These are phyloP conservation scores for Lineus longissimus DNA, from an alignment of 1,140 invertebrate species.

Conservation along the genomic window DNA sequence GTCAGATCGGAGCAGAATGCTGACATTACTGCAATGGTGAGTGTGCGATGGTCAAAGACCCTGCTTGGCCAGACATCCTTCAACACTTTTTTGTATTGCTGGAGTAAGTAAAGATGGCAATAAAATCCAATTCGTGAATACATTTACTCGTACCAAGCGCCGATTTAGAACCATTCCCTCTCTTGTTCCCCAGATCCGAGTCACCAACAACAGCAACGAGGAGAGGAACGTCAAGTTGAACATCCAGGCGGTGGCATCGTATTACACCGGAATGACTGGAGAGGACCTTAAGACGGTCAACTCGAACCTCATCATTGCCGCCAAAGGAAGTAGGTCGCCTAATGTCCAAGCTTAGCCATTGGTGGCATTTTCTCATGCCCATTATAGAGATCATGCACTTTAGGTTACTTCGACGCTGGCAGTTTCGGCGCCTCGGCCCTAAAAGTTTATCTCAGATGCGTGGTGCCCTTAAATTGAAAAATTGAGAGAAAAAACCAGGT, in stretches of 20 bases:
- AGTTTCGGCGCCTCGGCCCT: too few relatives aligned
- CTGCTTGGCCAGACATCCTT: too few relatives aligned
- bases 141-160: conserved; percentile 45
- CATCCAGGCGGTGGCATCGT: conserved; percentile 67
- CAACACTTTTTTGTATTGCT: too few relatives aligned
- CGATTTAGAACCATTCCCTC: conserved; percentile 11
- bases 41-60: too few relatives aligned
- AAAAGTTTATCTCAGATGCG: too few relatives aligned
- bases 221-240: conserved; percentile 64
- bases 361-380: background rate
- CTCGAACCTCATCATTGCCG: conserved; percentile 61
- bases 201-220: conserved; percentile 63
- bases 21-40: conserved; percentile 54
- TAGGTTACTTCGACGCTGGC: too few relatives aligned
- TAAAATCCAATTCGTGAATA: conserved; percentile 41
- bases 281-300: conserved; percentile 66
- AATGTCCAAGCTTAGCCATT: background rate
- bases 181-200: conserved; percentile 55
- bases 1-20: conserved; percentile 58
- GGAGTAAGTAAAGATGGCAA: background rate
- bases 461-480: too few relatives aligned
- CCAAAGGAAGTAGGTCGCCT: background rate
- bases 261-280: conserved; percentile 71
- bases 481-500: too few relatives aligned
- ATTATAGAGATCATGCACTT: too few relatives aligned